These are phyloP conservation scores for Buphagus erythrorhynchus DNA, from an alignment of 2,797 vertebrate genomes.

Conservation along the genomic window DNA sequence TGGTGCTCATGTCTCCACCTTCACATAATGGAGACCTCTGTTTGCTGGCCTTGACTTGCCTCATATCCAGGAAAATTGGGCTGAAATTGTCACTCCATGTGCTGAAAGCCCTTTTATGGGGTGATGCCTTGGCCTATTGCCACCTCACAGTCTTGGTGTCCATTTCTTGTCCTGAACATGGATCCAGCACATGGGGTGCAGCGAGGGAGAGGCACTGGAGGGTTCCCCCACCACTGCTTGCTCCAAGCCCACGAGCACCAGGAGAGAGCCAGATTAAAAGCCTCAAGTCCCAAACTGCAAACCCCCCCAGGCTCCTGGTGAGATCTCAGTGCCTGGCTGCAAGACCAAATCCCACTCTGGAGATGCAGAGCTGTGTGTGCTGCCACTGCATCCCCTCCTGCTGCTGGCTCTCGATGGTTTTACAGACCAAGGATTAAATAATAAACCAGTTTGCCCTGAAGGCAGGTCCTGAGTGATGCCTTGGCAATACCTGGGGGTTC, in stretches of 20 bases:
- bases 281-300: constrained; percentile 27
- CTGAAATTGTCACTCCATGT: background rate
- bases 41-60: background rate
- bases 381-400: background rate
- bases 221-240: background rate
- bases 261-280: background rate
- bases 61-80: background rate
- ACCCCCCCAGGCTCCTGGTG: background rate
- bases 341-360: background rate
- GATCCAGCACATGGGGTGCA: fast-evolving
- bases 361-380: background rate
- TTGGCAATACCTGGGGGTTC: fast-evolving
- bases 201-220: background rate
- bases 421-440: background rate
- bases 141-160: background rate
- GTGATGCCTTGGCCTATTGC: background rate
- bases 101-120: background rate
- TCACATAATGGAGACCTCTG: background rate
- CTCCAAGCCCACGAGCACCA: background rate
- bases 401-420: background rate
- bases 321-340: constrained; percentile 1
- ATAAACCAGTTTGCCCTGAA: background rate
- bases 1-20: background rate
- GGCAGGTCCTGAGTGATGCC: background rate
- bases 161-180: background rate